phyloP scores from a whole-genome alignment of 2,797 vertebrate genomes.

The Coilia nasus region DNA sequence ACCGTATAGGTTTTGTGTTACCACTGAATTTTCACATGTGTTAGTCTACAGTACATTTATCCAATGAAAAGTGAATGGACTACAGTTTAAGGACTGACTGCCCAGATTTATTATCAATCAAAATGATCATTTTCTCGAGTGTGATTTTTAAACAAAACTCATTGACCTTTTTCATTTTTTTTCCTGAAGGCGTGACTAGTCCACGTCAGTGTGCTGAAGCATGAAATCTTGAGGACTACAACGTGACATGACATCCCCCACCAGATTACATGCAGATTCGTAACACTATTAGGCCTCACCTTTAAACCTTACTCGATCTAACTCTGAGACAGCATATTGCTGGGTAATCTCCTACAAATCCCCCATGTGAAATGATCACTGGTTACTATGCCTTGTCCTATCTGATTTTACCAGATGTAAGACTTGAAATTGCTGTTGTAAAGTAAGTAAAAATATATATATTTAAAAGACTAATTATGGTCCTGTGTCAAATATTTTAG shows the following conservation, averaged over 20 bases:
- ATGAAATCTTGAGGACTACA: not conserved
- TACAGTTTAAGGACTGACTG: not conserved
- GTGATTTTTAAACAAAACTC: not conserved
- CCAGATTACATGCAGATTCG: not conserved
- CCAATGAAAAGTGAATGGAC: not conserved
- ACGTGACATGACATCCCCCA: not conserved
- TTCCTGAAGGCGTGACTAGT: not conserved
- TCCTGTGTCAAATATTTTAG: slow-evolving; percentile 62
- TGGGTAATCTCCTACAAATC: slow-evolving; percentile 69
- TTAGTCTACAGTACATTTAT: not conserved
- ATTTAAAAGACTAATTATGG: slow-evolving; percentile 40
- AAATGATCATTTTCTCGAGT: not conserved
- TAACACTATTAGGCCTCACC: slow-evolving; percentile 3
- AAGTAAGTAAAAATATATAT: slow-evolving; percentile 43
- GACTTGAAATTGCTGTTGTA: slow-evolving; percentile 32
- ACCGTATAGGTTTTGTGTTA: not conserved
- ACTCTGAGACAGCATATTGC: slow-evolving; percentile 53
- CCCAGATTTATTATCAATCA: not conserved
- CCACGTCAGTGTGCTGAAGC: not conserved
- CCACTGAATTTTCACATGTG: not conserved
- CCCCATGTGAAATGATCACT: slow-evolving; percentile 66
- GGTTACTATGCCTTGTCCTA: slow-evolving; percentile 67
- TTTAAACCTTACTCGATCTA: slow-evolving; percentile 46
- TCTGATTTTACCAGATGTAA: slow-evolving; percentile 64
- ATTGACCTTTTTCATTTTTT: not conserved